Base-by-base conservation (phyloP, 2,113 vertebrate genomes). In the Dermatemys mawii region DNA sequence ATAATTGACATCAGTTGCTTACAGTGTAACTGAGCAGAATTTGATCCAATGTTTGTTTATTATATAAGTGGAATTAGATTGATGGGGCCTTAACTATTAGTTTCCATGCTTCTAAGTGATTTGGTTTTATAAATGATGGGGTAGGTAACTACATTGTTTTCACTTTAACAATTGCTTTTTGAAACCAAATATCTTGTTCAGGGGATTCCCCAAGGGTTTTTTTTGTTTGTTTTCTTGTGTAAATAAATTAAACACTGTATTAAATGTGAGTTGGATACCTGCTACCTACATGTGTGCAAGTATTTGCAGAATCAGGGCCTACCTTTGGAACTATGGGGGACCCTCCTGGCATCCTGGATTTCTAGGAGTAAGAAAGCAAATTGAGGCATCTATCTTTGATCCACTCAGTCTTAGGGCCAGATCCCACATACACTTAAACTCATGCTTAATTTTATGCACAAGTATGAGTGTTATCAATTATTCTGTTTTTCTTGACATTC, bases 171-270 rank as follows among this genome's bases (percentile, higher is more conserved):
- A 95, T 93, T 97, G 93, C 84, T 32, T 90, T 89, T 67, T 96
- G 83, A 96, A 97, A 82, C 93, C 95, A 84, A 89, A 87, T 94
- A 8, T 96, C 96, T 96, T 97, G 90, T 93, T 90, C 84, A 93
- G 94, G 94, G 91, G 88, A 96, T 96, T 95, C 96, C 93, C 91
- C 96, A 67, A 93, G 96, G 84, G 6, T 0, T 35, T 35, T 26
- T 55, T 55, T 55, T 55, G 24, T 55, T 96, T 90, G 49, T 32
- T 92, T 95, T 67, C 8, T 94, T 91, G 79, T 93, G 93, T 88
- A 57, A 94, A 91, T 93, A 96, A 93, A 95, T 93, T 75, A 95
- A 95, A 81, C 78, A 83, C 60, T 90, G 91, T 94, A 96, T 97
- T 92, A 96, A 95, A 86, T 44, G 7, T 78, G 51, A 24, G 63